phyloP scores from a whole-genome alignment of 2,113 vertebrate species.

The Vulpes ferrilata region DNA sequence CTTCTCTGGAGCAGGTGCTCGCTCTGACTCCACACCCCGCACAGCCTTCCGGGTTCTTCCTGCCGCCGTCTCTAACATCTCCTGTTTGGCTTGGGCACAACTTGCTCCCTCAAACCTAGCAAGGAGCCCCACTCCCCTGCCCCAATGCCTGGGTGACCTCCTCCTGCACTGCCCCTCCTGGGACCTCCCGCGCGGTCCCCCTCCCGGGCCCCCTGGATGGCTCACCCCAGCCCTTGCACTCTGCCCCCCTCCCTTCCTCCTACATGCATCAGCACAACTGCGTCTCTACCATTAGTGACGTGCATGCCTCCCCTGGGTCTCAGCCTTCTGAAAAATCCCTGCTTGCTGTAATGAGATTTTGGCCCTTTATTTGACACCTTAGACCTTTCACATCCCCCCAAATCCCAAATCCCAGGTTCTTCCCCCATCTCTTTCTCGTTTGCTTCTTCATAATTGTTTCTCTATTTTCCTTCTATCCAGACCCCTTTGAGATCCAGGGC shows the following conservation, averaged over 20 bases:
- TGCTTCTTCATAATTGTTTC: neutral
- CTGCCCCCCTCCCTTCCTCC: neutral
- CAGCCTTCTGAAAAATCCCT: neutral
- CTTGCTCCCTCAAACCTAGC: neutral
- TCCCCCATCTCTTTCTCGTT: neutral
- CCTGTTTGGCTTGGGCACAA: too few relatives aligned
- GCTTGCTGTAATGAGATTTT: neutral
- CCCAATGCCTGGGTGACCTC: neutral
- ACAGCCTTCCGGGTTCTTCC: neutral
- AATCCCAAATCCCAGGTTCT: neutral
- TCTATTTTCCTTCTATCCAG: neutral
- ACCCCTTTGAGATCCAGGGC: conserved; percentile 54
- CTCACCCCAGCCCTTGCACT: neutral
- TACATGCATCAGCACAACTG: too few relatives aligned
- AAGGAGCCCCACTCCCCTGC: neutral
- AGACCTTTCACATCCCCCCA: neutral
- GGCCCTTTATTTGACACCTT: neutral
- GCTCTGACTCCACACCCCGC: neutral
- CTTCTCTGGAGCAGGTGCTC: neutral
- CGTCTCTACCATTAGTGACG: fast-evolving
- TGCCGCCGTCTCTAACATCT: neutral
- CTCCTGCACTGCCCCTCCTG: neutral
- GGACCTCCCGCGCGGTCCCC: neutral
- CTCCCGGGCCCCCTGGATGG: neutral
- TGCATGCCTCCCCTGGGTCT: fast-evolving